These are phyloP conservation scores for Gambelia wislizenii DNA, from an alignment of 2,797 vertebrate genomes.

Conservation along the genomic window DNA sequence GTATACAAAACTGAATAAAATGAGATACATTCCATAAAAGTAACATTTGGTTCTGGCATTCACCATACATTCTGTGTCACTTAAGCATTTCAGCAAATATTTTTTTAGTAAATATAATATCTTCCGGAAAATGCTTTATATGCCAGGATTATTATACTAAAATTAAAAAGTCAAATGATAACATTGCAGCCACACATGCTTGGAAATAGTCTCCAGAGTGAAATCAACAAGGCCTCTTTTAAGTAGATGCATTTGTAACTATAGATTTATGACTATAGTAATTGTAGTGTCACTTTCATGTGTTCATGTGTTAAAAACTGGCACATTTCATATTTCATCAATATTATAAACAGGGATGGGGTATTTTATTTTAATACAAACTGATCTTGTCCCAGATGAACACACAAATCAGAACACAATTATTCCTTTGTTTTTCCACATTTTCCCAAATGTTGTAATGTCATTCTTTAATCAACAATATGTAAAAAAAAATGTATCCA, in stretches of 20 bases:
- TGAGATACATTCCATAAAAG: neutral
- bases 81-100: neutral
- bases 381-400: neutral
- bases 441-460: neutral
- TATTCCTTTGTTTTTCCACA: neutral
- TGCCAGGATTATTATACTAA: neutral
- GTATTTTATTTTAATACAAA: neutral
- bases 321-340: neutral
- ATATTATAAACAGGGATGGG: neutral
- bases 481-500: neutral
- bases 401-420: neutral
- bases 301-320: neutral
- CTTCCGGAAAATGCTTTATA: neutral
- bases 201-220: neutral
- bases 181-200: neutral
- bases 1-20: constrained; percentile 23
- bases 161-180: neutral
- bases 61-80: neutral
- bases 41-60: neutral
- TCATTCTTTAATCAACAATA: neutral
- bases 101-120: neutral
- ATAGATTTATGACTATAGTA: neutral
- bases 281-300: neutral
- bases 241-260: neutral
- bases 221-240: neutral